phyloP scores from a whole-genome alignment of 2,113 vertebrate genomes.

The Istiophorus platypterus region DNA sequence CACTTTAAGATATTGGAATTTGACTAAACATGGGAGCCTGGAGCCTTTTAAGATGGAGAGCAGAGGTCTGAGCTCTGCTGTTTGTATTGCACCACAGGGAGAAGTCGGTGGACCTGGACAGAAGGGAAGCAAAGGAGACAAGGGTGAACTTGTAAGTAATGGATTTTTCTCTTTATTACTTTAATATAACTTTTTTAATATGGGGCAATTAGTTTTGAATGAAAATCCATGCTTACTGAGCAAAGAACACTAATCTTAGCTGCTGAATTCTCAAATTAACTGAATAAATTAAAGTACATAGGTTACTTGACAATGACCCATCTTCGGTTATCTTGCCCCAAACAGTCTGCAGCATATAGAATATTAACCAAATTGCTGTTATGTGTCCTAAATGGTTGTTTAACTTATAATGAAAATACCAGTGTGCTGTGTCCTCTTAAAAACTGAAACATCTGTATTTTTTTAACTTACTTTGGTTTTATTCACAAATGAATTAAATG shows the following conservation, averaged over 20 bases:
- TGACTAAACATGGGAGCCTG: conserved; percentile 38
- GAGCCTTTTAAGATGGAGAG: conserved; percentile 43
- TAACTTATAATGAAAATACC: conserved; percentile 12
- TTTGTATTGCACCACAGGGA: conserved; percentile 85
- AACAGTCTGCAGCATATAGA: conserved; percentile 33
- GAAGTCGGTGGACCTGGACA: conserved; percentile 97
- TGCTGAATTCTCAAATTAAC: conserved; percentile 28
- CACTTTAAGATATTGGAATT: conserved; percentile 57
- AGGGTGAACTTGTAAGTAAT: conserved; percentile 94
- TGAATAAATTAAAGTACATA: conserved; percentile 39
- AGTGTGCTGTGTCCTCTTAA: neutral
- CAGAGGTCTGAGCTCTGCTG: conserved; percentile 52
- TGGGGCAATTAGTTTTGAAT: conserved; percentile 1
- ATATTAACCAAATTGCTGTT: conserved; percentile 19
- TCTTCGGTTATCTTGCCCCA: conserved; percentile 14
- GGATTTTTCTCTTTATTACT: neutral
- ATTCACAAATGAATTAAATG: neutral
- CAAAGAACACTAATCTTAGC: conserved; percentile 4
- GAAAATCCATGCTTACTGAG: conserved; percentile 7
- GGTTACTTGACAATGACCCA: conserved; percentile 14
- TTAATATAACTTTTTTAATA: neutral
- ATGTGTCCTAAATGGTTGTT: conserved; percentile 16
- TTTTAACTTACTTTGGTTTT: conserved; percentile 18
- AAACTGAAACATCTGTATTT: conserved; percentile 10
- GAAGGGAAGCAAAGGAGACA: conserved; percentile 97